Evolutionary conservation across 2,888 invertebrate genomes (phyloP), one percentile per base, ranked within the genome.

Genomic region (Platycheirus rosarum): DNA sequence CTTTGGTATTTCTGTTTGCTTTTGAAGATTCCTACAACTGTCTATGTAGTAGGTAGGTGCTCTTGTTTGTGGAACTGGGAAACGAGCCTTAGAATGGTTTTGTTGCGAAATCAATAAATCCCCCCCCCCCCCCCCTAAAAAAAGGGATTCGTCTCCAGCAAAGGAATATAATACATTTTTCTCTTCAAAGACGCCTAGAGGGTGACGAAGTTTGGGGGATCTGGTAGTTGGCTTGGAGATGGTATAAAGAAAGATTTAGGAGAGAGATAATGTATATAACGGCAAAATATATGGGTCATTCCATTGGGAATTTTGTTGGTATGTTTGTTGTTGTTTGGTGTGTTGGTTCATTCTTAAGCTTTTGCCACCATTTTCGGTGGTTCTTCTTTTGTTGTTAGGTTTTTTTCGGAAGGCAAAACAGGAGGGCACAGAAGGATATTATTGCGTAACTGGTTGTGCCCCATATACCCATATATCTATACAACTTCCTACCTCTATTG

Each of bases 201-300:
- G 60, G 51, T 71, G 66, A 55, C 57, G 53, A 68, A 37, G 44
- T n/a, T n/a, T n/a, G 11, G 16, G 32, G 11, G 18, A 42, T 26
- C 5, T 9, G 60, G 14, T 42, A 55, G 44, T 13, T 8, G 37
- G 48, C 5, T 62, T 51, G 55, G 62, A 66, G 71, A 68, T 71
- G 76, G 71, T 60, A 76, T 71, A 71, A 66, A 48, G 68, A 55
- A 62, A 82, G 82, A 82, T 82, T 82, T 82, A 82, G 82, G 82
- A 77, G 82, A 82, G 82, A 82, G 77, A 82, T 82, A 82, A 82
- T 77, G 82, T 82, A 82, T 71, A 82, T 82, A 82, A 82, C 84
- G 84, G 69, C 63, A 75, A 84, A 76, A 86, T 86, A 89, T 89
- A 87, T 89, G 88, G 89, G 89, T 89, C 89, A 89, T 88, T 89